Conservation (phyloP, 2,113 vertebrate genomes). For the Calyptommatus sinebrachiatus region DNA sequence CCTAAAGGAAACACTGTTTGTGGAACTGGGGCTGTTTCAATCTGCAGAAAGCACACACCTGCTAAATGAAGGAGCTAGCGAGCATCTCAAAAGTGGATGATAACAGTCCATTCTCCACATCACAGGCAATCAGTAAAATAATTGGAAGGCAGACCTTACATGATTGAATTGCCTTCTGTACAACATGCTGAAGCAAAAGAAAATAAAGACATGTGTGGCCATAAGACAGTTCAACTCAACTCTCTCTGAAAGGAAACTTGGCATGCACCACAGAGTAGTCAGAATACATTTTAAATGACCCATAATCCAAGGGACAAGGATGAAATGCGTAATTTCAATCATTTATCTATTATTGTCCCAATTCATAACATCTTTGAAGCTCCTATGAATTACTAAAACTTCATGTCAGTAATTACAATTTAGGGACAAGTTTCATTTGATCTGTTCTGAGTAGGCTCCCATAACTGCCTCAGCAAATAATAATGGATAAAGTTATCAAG, state of each 20-base stretch:
- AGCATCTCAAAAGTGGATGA: slow-evolving; percentile 38
- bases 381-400: slow-evolving; percentile 64
- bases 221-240: slow-evolving; percentile 8
- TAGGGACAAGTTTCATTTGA: slow-evolving; percentile 51
- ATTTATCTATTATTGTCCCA: slow-evolving; percentile 54
- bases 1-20: slow-evolving; percentile 10
- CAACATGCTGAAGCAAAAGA: slow-evolving; percentile 29
- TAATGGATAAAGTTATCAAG: slow-evolving; percentile 45
- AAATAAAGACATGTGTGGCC: neutral
- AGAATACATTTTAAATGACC: slow-evolving; percentile 33
- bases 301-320: slow-evolving; percentile 5
- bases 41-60: slow-evolving; percentile 28
- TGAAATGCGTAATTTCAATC: slow-evolving; percentile 29
- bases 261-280: slow-evolving; percentile 13
- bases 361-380: slow-evolving; percentile 40
- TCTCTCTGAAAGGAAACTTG: neutral
- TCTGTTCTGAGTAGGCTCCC: slow-evolving; percentile 41
- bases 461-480: slow-evolving; percentile 59
- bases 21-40: slow-evolving; percentile 42
- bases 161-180: slow-evolving; percentile 38
- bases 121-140: slow-evolving; percentile 49
- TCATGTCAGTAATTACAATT: slow-evolving; percentile 57
- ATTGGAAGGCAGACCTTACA: slow-evolving; percentile 29
- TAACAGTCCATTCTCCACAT: slow-evolving; percentile 35
- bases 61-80: slow-evolving; percentile 37